Base-by-base conservation (phyloP, 2,797 vertebrate genomes). In the Erithacus rubecula region DNA sequence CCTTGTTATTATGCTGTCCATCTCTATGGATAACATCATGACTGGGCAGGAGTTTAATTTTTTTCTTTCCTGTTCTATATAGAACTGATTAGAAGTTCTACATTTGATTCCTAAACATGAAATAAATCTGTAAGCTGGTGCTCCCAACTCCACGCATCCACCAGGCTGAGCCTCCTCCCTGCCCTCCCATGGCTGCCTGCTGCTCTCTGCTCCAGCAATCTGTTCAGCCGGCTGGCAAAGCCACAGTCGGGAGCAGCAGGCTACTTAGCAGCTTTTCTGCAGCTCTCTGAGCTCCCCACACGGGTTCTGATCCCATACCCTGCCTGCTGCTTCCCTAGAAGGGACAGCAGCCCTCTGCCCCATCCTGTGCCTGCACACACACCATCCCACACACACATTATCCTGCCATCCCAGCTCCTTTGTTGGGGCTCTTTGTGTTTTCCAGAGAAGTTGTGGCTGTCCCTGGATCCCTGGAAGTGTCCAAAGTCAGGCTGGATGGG, bases 211-310 rank as follows among this genome's bases (percentile, higher is more conserved):
- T 34, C 58, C 79, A 71, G 47, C 94, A 92, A 95, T 94, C 94
- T 96, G 94, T 93, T 95, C 88, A 36, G 70, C 90, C 11, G 53
- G 83, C 95, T 94, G 91, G 85, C 85, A 86, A 7, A 93, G 94
- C 86, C 26, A 1, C 65, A 22, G 56, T 59, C 5, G 2, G 80
- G 26, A 95, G 15, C 90, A 82, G 90, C 77, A 65, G 84, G 16
- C 63, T 80, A 26, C 87, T 83, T 29, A 62, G 76, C 46, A 83
- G 87, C 87, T 93, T 88, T 93, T 68, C 91, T 47, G 65, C 46
- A 51, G 34, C 87, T 76, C 77, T 49, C 79, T 9, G 58, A 83
- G 58, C 75, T 83, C 64, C 76, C 18, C 32, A 3, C 68, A 5
- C 6, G 16, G 52, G 29, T 11, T 41, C 27, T 1, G 2, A 10